A percentile compares a stretch with the other conserved stretches of the same genome.
Conservation (phyloP, 1,140 invertebrate genomes). For the Arctopsyche grandis region DNA sequence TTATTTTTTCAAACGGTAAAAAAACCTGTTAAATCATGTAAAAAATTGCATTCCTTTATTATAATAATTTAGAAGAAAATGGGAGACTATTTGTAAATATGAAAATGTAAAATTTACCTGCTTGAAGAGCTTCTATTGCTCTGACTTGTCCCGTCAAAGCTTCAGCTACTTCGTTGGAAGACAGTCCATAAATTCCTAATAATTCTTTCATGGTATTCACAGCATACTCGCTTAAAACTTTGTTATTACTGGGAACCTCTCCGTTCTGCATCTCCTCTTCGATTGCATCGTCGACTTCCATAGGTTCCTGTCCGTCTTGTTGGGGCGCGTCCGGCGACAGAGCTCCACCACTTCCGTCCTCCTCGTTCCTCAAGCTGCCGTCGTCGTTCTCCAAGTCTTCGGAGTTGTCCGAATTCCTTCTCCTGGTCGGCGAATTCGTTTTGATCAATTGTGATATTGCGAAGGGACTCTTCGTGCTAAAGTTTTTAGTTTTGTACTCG, state of each 20-base stretch:
- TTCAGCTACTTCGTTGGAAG: conserved; percentile 70
- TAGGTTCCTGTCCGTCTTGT: conserved; percentile 40
- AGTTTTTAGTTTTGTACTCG: conserved; percentile 59
- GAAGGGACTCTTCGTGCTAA: conserved; percentile 68
- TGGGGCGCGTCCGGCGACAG: conserved; percentile 37
- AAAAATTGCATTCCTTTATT: too few relatives aligned
- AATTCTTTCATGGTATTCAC: conserved; percentile 81
- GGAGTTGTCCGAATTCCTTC: conserved; percentile 64
- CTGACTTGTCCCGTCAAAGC: conserved; percentile 68
- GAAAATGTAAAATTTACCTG: conserved; percentile 55
- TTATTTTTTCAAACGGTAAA: too few relatives aligned
- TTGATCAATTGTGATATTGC: conserved; percentile 67
- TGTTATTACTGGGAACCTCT: conserved; percentile 61
- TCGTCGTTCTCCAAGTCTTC: conserved; percentile 60
- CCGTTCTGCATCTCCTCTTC: conserved; percentile 62
- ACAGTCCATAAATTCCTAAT: conserved; percentile 76
- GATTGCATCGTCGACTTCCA: conserved; percentile 51
- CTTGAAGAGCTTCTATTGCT: conserved; percentile 65
- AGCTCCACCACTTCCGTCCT: conserved; percentile 41
- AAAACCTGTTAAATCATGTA: too few relatives aligned
- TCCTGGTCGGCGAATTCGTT: conserved; percentile 65
- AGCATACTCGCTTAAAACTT: conserved; percentile 74
- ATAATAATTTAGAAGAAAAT: too few relatives aligned
- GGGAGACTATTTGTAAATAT: too few relatives aligned
- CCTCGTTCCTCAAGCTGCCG: conserved; percentile 43